Conservation (phyloP, 2,113 vertebrate species). For the Indri indri region DNA sequence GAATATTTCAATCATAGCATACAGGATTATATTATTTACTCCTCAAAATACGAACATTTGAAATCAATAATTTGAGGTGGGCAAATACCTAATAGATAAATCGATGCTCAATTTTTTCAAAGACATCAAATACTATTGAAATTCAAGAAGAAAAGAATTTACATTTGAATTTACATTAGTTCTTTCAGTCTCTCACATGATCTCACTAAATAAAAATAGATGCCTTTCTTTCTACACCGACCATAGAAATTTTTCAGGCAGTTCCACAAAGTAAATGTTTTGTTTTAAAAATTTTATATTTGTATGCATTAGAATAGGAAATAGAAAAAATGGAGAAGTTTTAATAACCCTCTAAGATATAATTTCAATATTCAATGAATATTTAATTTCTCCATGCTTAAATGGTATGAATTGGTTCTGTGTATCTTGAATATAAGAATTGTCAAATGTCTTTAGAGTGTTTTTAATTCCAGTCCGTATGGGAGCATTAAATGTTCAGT, state of each 20-base stretch:
- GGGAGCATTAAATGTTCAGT: neutral
- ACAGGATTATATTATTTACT: neutral
- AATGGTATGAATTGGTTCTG: neutral
- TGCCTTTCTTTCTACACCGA: neutral
- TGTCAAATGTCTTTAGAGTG: neutral
- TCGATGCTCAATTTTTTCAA: neutral
- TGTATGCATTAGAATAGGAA: neutral
- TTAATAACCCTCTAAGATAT: neutral
- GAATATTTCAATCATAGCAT: neutral
- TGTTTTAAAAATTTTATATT: neutral
- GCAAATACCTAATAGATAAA: neutral
- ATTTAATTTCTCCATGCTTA: neutral
- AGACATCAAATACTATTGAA: neutral
- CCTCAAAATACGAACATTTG: neutral
- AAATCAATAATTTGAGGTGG: neutral
- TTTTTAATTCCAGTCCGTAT: neutral
- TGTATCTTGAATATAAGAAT: neutral
- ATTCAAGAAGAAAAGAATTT: neutral
- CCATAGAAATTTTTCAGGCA: neutral
- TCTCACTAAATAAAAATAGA: slow-evolving; percentile 9
- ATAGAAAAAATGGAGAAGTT: neutral
- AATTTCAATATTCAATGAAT: neutral
- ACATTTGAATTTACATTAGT: neutral
- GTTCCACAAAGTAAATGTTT: slow-evolving; percentile 13
- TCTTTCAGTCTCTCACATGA: neutral